A percentile compares a stretch with the other conserved stretches of the same genome.
Conservation (phyloP, 1,140 invertebrate genomes). For the Teleopsis dalmanni region DNA sequence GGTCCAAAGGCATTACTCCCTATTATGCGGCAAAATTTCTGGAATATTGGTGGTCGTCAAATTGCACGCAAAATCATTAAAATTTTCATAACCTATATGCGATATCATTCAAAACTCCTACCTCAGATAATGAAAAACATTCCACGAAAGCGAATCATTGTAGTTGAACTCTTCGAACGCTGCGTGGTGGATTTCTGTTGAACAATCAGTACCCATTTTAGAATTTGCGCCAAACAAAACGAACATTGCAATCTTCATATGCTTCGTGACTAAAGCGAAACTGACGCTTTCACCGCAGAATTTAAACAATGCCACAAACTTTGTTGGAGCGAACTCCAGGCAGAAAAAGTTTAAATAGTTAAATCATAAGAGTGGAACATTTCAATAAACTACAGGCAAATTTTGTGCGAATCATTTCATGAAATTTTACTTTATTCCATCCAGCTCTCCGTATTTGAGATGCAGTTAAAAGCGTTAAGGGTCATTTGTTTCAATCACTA, state of each 20-base stretch:
- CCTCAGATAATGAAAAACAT: not conserved
- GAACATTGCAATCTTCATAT: constrained; percentile 16
- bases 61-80: no score
- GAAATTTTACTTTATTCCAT: not conserved
- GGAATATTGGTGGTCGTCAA: no score
- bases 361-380: no score
- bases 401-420: not conserved
- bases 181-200: constrained; percentile 7
- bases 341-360: no score
- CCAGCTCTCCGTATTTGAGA: not conserved
- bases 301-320: no score
- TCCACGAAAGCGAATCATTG: not conserved
- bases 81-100: no score
- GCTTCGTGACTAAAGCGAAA: constrained; percentile 23
- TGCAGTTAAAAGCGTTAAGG: not conserved
- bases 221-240: constrained; percentile 15
- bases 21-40: no score
- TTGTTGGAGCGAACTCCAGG: no score
- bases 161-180: not conserved
- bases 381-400: not conserved
- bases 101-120: no score
- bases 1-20: no score
- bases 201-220: not conserved
- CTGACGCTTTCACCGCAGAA: no score
- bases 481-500: not conserved